Percentiles rank a stretch among this genome's conserved stretches.
Evolutionary conservation across 2,113 vertebrate species (phyloP).

Genomic region (Larimichthys crocea): DNA sequence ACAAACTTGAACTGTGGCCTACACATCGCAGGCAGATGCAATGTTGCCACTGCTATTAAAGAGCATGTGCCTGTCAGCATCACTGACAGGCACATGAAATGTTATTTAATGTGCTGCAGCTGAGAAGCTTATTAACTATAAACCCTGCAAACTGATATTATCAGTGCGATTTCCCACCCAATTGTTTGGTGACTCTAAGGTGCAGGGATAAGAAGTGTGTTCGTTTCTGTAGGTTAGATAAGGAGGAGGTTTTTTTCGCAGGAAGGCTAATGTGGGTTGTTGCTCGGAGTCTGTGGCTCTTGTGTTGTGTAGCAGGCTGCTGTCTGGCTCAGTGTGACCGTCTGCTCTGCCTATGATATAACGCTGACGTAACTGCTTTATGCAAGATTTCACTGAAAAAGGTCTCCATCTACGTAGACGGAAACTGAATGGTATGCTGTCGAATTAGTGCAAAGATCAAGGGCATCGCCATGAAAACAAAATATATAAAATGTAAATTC

Average conservation of each 20-base stretch:
- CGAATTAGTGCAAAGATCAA: neutral
- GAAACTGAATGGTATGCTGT: neutral
- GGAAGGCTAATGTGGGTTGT: neutral
- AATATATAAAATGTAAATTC: neutral
- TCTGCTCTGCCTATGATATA: neutral
- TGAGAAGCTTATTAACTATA: neutral
- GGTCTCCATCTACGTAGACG: neutral
- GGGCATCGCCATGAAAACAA: neutral
- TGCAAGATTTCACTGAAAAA: neutral
- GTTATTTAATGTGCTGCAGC: neutral
- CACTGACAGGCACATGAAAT: neutral
- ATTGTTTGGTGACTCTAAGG: neutral
- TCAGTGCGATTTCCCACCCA: neutral
- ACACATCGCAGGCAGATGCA: neutral
- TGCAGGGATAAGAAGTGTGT: neutral
- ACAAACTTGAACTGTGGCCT: neutral
- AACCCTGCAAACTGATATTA: neutral
- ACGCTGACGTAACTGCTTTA: neutral
- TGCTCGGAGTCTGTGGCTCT: too few species aligned
- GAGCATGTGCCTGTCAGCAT: neutral
- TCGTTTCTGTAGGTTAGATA: neutral
- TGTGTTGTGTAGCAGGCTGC: slow-evolving; percentile 1
- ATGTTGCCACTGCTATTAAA: neutral
- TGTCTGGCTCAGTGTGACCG: slow-evolving; percentile 1
- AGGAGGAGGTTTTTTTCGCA: neutral